A percentile compares a stretch with the other conserved stretches of the same genome.
These are phyloP conservation scores for Philotrypesis tridentata DNA, from an alignment of 1,140 invertebrate genomes.

Conservation along the genomic window DNA sequence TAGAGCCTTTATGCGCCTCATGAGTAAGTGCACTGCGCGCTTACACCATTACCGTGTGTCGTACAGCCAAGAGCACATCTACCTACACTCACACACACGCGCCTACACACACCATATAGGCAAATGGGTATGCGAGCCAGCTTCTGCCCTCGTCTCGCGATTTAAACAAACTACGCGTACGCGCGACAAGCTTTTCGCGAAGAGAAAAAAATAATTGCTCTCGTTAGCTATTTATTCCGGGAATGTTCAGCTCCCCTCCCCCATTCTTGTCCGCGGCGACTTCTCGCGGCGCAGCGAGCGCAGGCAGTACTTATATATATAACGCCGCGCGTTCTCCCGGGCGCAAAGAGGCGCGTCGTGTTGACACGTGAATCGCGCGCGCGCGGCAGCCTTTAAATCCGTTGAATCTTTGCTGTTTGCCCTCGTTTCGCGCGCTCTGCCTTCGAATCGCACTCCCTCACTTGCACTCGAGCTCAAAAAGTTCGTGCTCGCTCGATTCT, in stretches of 20 bases:
- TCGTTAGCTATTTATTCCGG: constrained; percentile 44
- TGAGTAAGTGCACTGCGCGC: constrained; percentile 26
- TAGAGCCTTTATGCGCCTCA: constrained; percentile 53
- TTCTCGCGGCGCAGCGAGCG: background rate
- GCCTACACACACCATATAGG: too few relatives aligned
- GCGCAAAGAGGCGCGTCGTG: constrained; percentile 3
- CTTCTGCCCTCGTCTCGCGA: background rate
- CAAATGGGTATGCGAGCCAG: constrained; percentile 36
- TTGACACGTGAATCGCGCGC: constrained; percentile 29
- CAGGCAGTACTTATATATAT: too few relatives aligned
- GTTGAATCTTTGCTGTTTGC: constrained; percentile 44
- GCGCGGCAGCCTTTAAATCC: constrained; percentile 19
- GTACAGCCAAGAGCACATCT: constrained; percentile 9
- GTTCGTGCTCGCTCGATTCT: constrained; percentile 6
- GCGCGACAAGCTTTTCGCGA: too few relatives aligned
- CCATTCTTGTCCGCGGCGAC: background rate
- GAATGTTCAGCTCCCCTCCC: background rate
- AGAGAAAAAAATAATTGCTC: background rate
- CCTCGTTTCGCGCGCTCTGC: constrained; percentile 19
- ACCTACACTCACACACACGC: background rate
- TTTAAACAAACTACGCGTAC: too few relatives aligned
- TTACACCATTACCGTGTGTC: constrained; percentile 15
- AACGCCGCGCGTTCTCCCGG: background rate
- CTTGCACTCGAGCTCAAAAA: constrained; percentile 29
- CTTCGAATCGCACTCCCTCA: background rate